A percentile compares a stretch with the other conserved stretches of the same genome.
Evolutionary conservation across 2,797 vertebrate genomes (phyloP).

Genomic region (Fringilla coelebs): DNA sequence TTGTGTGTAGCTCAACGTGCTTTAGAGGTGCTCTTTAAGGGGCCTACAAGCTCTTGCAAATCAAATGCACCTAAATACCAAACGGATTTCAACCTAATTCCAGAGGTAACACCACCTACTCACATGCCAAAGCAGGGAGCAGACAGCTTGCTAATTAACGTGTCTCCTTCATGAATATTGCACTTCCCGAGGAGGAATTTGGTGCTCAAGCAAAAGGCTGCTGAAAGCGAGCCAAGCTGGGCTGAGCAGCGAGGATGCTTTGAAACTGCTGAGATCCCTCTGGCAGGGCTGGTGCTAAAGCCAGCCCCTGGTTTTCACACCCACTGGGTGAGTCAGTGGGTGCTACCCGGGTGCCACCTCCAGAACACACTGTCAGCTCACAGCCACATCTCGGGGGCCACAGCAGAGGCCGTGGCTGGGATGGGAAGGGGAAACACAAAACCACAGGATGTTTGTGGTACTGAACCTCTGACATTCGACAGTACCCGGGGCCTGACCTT

Average conservation of each 20-base stretch:
- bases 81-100: conserved; percentile 25
- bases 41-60: conserved; percentile 4
- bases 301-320: neutral
- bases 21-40: neutral
- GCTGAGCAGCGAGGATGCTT: neutral
- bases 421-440: accelerated
- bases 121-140: conserved; percentile 25
- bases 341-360: neutral
- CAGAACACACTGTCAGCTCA: neutral
- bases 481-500: neutral
- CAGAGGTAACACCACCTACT: conserved; percentile 44
- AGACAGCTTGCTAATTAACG: conserved; percentile 28
- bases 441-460: neutral
- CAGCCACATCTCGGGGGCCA: neutral
- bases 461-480: neutral
- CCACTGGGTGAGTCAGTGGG: neutral
- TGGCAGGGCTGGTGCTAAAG: neutral
- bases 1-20: neutral
- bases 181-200: neutral
- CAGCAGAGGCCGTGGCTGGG: neutral
- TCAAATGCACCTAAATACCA: conserved; percentile 33
- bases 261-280: neutral
- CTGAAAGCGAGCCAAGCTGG: neutral
- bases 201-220: neutral
- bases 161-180: conserved; percentile 33